Evolutionary conservation across 2,888 invertebrate species (phyloP).

Genomic region (Amphimallon solstitiale): DNA sequence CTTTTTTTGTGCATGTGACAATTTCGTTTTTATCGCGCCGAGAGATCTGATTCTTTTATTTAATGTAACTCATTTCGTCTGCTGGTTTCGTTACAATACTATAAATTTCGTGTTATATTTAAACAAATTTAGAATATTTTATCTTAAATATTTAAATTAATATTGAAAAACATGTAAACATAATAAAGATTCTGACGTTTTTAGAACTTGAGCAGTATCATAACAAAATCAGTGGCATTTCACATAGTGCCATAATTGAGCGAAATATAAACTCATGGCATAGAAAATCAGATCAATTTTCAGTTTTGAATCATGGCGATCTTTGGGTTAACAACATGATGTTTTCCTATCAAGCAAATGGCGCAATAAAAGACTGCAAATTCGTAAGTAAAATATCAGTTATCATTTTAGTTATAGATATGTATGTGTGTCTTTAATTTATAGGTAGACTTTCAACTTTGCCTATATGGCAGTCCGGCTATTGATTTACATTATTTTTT

Average conservation of each 20-base stretch:
- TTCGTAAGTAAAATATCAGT: constrained; percentile 61
- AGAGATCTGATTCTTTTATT: too few relatives aligned
- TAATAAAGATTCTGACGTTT: too few relatives aligned
- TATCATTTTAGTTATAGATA: too few relatives aligned
- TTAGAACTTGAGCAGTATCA: constrained; percentile 60
- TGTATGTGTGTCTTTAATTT: constrained; percentile 42
- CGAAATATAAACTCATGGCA: constrained; percentile 47
- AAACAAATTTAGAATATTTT: too few relatives aligned
- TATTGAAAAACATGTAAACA: not conserved
- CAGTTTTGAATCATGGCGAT: constrained; percentile 67
- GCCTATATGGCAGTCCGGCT: constrained; percentile 59
- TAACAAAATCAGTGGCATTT: constrained; percentile 59
- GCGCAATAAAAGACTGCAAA: constrained; percentile 58
- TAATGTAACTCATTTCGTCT: too few relatives aligned
- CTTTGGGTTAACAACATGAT: constrained; percentile 67
- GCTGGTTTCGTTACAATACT: too few relatives aligned
- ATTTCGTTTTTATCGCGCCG: too few relatives aligned
- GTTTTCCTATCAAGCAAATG: constrained; percentile 62
- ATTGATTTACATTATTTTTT: constrained; percentile 62
- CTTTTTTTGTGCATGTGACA: too few relatives aligned
- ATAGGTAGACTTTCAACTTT: constrained; percentile 63
- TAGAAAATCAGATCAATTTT: constrained; percentile 55
- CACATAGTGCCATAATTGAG: constrained; percentile 35
- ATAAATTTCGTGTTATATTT: too few relatives aligned
- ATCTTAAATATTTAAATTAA: too few relatives aligned